A percentile compares a stretch with the other conserved stretches of the same genome.
Evolutionary conservation across 2,113 vertebrate genomes (phyloP).

Genomic region (Crotalus tigris): DNA sequence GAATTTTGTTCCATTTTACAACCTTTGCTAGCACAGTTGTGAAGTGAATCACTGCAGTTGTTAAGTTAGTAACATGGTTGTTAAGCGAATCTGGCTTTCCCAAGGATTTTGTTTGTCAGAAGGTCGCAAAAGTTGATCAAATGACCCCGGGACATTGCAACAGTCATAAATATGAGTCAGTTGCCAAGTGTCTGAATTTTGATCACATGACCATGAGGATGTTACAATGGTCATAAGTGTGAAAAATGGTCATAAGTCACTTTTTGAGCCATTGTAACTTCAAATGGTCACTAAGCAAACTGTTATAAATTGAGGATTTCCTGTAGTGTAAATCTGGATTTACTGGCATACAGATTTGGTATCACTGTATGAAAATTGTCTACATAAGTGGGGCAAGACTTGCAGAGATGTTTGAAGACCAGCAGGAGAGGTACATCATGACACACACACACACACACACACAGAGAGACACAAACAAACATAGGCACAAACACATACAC

Average conservation of each 20-base stretch:
- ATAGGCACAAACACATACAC: neutral
- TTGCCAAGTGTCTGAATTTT: neutral
- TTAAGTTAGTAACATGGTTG: neutral
- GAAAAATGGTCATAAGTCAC: neutral
- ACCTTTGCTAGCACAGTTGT: neutral
- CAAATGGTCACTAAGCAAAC: neutral
- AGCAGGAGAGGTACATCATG: no score
- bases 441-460: neutral
- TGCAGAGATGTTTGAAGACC: neutral
- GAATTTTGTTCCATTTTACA: neutral
- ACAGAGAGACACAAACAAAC: neutral
- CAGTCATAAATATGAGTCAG: neutral
- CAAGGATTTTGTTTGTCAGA: neutral
- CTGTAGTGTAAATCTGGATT: neutral
- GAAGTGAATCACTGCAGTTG: neutral
- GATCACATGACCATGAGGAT: neutral
- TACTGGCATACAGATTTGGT: neutral
- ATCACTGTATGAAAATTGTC: neutral
- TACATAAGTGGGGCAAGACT: neutral
- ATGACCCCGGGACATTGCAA: neutral
- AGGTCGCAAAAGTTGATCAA: neutral
- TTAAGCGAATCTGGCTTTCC: neutral
- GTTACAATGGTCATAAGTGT: neutral
- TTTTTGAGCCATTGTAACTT: neutral
- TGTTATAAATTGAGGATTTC: neutral